Evolutionary conservation across 2,888 invertebrate genomes (phyloP).

Genomic region (Drosophila anomelani): DNA sequence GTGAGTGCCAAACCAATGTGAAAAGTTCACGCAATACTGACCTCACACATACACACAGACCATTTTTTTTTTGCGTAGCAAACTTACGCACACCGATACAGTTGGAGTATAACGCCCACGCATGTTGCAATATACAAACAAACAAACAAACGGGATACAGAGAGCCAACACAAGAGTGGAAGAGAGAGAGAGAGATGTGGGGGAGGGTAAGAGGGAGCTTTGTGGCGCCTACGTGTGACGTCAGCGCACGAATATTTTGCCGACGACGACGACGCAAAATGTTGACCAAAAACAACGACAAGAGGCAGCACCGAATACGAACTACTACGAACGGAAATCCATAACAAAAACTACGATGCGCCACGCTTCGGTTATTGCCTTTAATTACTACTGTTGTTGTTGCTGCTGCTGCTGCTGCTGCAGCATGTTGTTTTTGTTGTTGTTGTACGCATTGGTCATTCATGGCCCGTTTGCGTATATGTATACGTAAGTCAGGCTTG

Average conservation of each 20-base stretch:
- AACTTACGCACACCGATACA: conserved; percentile 16
- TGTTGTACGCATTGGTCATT: conserved; percentile 73
- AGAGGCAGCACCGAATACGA: conserved; percentile 8
- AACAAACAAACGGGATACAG: conserved; percentile 37
- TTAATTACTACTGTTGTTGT: conserved; percentile 67
- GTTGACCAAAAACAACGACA: conserved; percentile 49
- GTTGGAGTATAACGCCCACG: conserved; percentile 65
- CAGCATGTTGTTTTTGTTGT: conserved; percentile 46
- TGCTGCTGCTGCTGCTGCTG: conserved; percentile 34
- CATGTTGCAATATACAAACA: conserved; percentile 58
- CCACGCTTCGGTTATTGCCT: conserved; percentile 78
- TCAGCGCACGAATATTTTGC: conserved; percentile 63
- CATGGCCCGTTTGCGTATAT: conserved; percentile 51
- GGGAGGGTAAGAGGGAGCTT: conserved; percentile 23
- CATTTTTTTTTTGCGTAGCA: not conserved
- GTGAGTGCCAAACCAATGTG: conserved; percentile 30
- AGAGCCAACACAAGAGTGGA: conserved; percentile 39
- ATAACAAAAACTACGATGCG: conserved; percentile 68
- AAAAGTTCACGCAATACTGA: conserved; percentile 57
- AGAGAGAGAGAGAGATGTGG: conserved; percentile 7
- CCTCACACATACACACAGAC: conserved; percentile 42
- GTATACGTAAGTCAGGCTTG: conserved; percentile 8
- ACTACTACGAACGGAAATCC: conserved; percentile 61
- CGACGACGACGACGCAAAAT: conserved; percentile 48
- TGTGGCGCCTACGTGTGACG: conserved; percentile 64